phyloP scores from a whole-genome alignment of 2,888 invertebrate species.

The Parelbella ahira region DNA sequence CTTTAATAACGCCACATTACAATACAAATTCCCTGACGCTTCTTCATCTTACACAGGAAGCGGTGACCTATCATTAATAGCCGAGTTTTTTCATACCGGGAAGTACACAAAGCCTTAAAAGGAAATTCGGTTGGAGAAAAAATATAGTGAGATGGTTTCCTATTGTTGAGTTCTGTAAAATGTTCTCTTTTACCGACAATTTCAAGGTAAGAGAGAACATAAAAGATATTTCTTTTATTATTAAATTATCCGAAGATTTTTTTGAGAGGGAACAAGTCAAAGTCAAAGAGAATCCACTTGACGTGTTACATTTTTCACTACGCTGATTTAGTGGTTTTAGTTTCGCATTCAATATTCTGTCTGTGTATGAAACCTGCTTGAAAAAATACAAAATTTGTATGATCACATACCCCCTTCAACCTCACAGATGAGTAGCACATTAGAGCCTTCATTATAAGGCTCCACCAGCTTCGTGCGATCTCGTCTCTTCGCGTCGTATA shows the following conservation, averaged over 20 bases:
- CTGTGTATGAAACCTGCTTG: no score
- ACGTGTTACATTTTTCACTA: no score
- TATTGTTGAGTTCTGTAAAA: constrained; percentile 19
- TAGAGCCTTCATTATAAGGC: constrained; percentile 92
- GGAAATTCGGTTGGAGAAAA: constrained; percentile 20
- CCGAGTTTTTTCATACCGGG: constrained; percentile 13
- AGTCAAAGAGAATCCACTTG: no score
- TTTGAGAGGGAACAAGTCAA: no score
- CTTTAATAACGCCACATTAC: background rate
- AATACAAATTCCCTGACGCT: constrained; percentile 13
- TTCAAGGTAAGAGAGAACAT: background rate
- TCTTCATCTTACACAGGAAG: constrained; percentile 23
- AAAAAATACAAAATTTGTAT: no score
- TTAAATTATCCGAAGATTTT: background rate
- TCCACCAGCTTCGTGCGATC: constrained; percentile 88
- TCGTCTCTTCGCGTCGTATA: constrained; percentile 88
- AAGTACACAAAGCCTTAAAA: constrained; percentile 15
- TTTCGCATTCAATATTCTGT: no score
- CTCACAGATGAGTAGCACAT: constrained; percentile 90
- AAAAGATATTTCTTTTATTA: background rate
- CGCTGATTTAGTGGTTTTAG: no score
- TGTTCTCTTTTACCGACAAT: constrained; percentile 4
- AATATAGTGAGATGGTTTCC: constrained; percentile 22
- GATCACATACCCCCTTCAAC: constrained; percentile 87
- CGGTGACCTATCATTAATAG: constrained; percentile 19